phyloP scores from a whole-genome alignment of 2,797 vertebrate species.

The Triplophysa yarkandensis region DNA sequence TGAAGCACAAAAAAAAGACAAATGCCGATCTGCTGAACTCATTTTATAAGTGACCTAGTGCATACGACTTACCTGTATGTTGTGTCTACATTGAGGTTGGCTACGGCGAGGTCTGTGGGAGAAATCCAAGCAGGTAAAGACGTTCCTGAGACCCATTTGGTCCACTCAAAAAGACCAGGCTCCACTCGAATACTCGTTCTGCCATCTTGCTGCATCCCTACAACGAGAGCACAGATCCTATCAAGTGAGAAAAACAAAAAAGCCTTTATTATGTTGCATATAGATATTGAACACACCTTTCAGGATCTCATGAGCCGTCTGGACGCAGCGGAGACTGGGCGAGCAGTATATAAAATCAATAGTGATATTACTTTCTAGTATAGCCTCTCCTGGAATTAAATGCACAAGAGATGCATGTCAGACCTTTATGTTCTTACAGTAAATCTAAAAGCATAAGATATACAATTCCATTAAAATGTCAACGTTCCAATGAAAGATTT shows the following conservation, averaged over 20 bases:
- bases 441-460: no score
- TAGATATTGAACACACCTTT: conserved; percentile 75
- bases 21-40: background rate
- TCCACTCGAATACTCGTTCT: conserved; percentile 92
- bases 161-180: conserved; percentile 97
- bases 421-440: background rate
- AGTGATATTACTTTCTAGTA: conserved; percentile 86
- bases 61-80: conserved; percentile 85
- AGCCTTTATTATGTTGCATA: no score
- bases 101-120: conserved; percentile 83
- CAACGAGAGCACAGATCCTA: background rate
- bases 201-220: conserved; percentile 94
- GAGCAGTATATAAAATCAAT: conserved; percentile 94
- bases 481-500: no score
- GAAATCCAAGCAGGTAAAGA: conserved; percentile 90
- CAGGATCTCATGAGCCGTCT: conserved; percentile 94
- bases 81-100: conserved; percentile 92
- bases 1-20: conserved; percentile 5
- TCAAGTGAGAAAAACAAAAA: background rate
- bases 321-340: conserved; percentile 94
- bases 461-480: no score
- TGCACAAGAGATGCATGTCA: background rate
- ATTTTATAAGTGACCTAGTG: background rate
- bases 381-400: conserved; percentile 84
- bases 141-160: conserved; percentile 95